Evolutionary conservation across 2,888 invertebrate species (phyloP), one percentile per base, ranked within the genome.

Genomic region (Scaptodrosophila latifasciaeformis): DNA sequence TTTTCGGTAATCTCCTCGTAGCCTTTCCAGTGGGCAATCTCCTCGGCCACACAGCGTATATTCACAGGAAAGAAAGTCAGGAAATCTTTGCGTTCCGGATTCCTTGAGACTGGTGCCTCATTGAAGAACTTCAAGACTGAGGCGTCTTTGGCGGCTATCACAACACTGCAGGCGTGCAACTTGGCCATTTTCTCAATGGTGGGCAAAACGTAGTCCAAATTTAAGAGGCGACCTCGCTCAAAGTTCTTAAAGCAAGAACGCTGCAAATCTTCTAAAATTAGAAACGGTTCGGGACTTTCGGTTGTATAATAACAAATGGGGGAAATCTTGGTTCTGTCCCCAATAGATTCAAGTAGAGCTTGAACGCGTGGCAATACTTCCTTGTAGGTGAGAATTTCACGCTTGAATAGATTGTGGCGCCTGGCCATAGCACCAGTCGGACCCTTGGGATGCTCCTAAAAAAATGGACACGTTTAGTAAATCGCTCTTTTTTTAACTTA

Each of bases 241-340:
- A 88, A 87, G 85, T 89, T 89, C 42, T 87, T 85, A 67, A 86
- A 90, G n/a, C 89, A 89, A 31, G 83, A 75, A 1, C 86, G 79
- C 12, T 87, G 84, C 64, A 91, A 84, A 72, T 91, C 90, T 67
- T 91, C 89, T 31, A 91, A 77, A 1, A 90, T 75, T 1, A 87
- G 61, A 51, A 87, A 81, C 0, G 85, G 84, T 39, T 85, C 80
- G 1, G 87, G 86, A 15, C 80, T 75, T 59, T 84, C 84, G 17
- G 85, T 85, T 10, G 86, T 84, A 21, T 84, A 84, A 39, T 83
- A 85, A 40, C 86, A 86, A 7, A 71, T 79, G 4, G 86, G 86
- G 0, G 85, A 82, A 21, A 86, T 81, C 61, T 86, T 82, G 0
- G 81, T 76, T 9, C 62, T 70, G 49, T 86, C 85, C 2, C 82